phyloP scores from a whole-genome alignment of 2,797 vertebrate species.

The Sebastes itinus region DNA sequence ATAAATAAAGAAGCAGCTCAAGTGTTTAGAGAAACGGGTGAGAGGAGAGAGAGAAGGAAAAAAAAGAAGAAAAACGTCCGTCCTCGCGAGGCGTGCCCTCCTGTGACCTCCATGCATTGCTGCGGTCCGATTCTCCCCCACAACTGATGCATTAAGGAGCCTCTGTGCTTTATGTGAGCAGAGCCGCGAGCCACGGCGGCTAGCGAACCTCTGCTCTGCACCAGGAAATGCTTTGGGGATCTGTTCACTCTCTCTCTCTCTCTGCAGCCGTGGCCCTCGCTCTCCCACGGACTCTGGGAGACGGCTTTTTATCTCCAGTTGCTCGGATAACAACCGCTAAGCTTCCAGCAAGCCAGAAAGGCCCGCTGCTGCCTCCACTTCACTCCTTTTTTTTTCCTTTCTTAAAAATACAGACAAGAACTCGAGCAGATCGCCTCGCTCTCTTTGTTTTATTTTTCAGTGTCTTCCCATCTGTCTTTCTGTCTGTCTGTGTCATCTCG shows the following conservation, averaged over 20 bases:
- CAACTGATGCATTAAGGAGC: conserved; percentile 72
- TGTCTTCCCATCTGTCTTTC: conserved; percentile 3
- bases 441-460: not conserved
- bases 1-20: conserved; percentile 53
- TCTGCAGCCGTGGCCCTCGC: conserved; percentile 53
- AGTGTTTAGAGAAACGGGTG: conserved; percentile 24
- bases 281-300: conserved; percentile 66
- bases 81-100: conserved; percentile 74
- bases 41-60: not conserved
- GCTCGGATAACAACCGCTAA: conserved; percentile 74
- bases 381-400: conserved; percentile 6
- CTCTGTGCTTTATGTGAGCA: conserved; percentile 64
- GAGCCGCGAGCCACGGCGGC: conserved; percentile 72
- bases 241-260: conserved; percentile 37
- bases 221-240: conserved; percentile 78
- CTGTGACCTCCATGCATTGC: conserved; percentile 73
- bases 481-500: not conserved
- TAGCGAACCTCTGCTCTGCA: conserved; percentile 75
- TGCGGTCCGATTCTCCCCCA: conserved; percentile 61
- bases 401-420: conserved; percentile 19
- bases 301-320: conserved; percentile 76
- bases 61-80: conserved; percentile 14
- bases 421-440: conserved; percentile 20
- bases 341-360: conserved; percentile 55
- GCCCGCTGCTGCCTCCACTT: conserved; percentile 58